Evolutionary conservation across 2,797 vertebrate genomes (phyloP).

Genomic region (Geotrypetes seraphini): DNA sequence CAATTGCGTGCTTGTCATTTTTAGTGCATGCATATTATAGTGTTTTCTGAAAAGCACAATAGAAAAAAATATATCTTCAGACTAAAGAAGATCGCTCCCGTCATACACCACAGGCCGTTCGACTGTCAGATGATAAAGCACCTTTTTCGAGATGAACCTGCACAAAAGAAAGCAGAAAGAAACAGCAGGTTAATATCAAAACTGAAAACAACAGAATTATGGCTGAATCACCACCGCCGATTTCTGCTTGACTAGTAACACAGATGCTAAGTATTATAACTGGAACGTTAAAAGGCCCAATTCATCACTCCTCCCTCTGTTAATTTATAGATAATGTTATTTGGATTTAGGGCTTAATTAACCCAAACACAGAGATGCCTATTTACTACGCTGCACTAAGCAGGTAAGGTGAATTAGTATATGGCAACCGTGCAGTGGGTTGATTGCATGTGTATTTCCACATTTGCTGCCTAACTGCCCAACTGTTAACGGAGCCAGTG

Average conservation of each 20-base stretch:
- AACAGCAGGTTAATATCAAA: slow-evolving; percentile 3
- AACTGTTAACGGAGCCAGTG: too few relatives aligned
- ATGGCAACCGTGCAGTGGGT: too few relatives aligned
- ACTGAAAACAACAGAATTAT: slow-evolving; percentile 1
- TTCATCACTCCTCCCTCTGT: neutral
- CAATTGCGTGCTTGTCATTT: slow-evolving; percentile 16
- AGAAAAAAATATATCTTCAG: slow-evolving; percentile 14
- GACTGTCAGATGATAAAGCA: slow-evolving; percentile 81
- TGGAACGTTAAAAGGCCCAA: neutral
- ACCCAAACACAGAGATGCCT: too few relatives aligned
- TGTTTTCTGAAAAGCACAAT: slow-evolving; percentile 29
- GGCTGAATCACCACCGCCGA: too few relatives aligned
- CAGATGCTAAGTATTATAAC: too few relatives aligned
- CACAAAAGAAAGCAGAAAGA: slow-evolving; percentile 4
- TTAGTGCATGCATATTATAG: slow-evolving; percentile 21
- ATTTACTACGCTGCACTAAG: too few relatives aligned
- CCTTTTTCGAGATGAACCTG: slow-evolving; percentile 91
- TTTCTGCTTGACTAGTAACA: neutral
- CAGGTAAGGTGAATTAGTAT: too few relatives aligned
- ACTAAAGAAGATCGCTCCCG: slow-evolving; percentile 79
- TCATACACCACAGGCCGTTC: slow-evolving; percentile 87
- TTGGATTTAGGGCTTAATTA: too few relatives aligned
- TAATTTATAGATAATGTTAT: too few relatives aligned
- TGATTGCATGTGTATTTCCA: too few relatives aligned
- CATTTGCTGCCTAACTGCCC: too few relatives aligned